Base-by-base conservation (phyloP, 2,888 invertebrate species). In the Sussaba pulchella region DNA sequence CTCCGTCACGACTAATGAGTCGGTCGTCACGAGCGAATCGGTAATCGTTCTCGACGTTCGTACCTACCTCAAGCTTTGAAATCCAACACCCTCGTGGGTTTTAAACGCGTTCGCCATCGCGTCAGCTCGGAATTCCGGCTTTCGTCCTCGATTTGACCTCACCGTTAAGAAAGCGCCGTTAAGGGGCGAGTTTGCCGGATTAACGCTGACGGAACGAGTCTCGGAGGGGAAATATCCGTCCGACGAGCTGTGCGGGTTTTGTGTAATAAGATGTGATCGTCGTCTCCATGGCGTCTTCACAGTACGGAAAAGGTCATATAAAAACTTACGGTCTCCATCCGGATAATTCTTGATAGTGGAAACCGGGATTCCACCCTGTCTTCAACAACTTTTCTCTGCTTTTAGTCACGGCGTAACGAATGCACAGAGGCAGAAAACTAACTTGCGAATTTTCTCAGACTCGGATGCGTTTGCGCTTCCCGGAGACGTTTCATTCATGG, bases 1-100 rank as follows among this genome's bases (percentile, higher is more conserved):
- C 63, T 76, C 75, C 75, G 77, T 84, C 80, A 76, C 73, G 64
- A 59, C 69, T 81, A 78, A 81, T 79, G 77, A 82, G 78, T 75
- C 72, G n/a, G n/a, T n/a, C n/a, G n/a, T n/a, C n/a, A n/a, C n/a
- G n/a, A 71, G 57, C 45, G 57, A 54, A 41, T 67, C 52, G 47
- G 57, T 81, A 81, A 82, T 75, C 77, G 74, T 17, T 74, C 63
- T 63, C 59, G 64, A 52, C 72, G 59, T 76, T 82, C 67, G 67
- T 24, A 43, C 41, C 36, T 54, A 41, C 6, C 43, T 4, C 57
- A 36, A 39, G 14, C 45, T 67, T 54, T 45, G 39, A 9, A 31
- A 21, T 10, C 19, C 24, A 3, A n/a, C 31, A 36, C 14, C 14
- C n/a, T 2, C 31, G 17, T 17, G 36, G 10, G 31, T 2, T 64